Base-by-base conservation (phyloP, 2,797 vertebrate species). In the Lagodon rhomboides region DNA sequence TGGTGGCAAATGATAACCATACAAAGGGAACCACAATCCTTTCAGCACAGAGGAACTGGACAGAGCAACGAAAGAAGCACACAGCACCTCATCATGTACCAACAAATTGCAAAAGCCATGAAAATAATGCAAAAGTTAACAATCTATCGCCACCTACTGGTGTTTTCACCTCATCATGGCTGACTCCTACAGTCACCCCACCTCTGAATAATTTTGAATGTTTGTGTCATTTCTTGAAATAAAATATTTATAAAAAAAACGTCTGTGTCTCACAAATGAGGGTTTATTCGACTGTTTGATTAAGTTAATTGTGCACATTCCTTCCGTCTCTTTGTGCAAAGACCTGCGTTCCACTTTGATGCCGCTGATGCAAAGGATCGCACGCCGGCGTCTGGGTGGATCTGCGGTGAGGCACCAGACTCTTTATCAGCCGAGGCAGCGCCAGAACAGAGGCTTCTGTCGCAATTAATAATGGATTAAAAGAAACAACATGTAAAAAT, bases 161-260 rank as follows among this genome's bases (percentile, higher is more conserved):
- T 67, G 25, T 41, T 59, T 77, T 58, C 47, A 1, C 64, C 60
- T 38, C 18, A 49, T 73, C 17, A 22, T 18, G 8, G 22, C 25
- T 68, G 23, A 30, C 17, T 64, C 7, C 15, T 27, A 54, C 15
- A 1, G 51, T 72, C 44, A 76, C 72, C 8, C 22, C 54, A 80
- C 30, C 49, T 49, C 61, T 63, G 18, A 55, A 84, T 69, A 41
- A 47, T 68, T 76, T 61, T n/a, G 70, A 85, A 84, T 80, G 68
- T 90, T 86, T 88, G 80, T 92, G 75, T 82, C 79, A 83, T 79
- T 75, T 83, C 82, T 76, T 92, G 59, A 87, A 94, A 94, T 94
- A 91, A 94, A 95, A 82, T 89, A 89, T 95, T 94, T 95, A 88
- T 95, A 92, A 60, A 82, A 79, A 76, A 73, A 78, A 25, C 49